Base-by-base conservation (phyloP, 2,888 invertebrate species). In the Plagodis dolabraria region DNA sequence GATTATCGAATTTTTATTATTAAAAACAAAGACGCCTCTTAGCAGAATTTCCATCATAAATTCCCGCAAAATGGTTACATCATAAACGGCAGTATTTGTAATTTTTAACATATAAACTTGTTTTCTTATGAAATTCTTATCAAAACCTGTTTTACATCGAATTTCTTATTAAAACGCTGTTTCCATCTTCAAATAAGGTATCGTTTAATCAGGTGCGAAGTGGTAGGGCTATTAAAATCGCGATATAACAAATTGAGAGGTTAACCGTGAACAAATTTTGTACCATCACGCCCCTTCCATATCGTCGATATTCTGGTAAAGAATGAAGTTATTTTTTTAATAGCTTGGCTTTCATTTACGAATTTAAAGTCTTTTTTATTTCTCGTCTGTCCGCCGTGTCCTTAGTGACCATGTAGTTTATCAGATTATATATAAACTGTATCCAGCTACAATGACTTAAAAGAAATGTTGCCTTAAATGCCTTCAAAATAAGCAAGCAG, bases 171-270 rank as follows among this genome's bases (percentile, higher is more conserved):
- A 51, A 47, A 47, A 43, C 2, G 6, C 36, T 12, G 42, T 34
- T 51, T 52, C 45, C 33, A 35, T 44, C 40, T 43, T 34, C 59
- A 54, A 55, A 60, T 55, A 60, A 48, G 55, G 52, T 60, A 56
- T 56, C 60, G 45, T 40, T n/a, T 45, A 55, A 56, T 60, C 55
- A 52, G 55, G 52, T 60, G 52, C 52, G 33, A 56, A 48, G 42
- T 12, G 33, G 48, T 52, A 35, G 36, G 47, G 55, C 60, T 43
- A 56, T 55, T 56, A 60, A 60, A 56, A 52, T 49, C 10, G 45
- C 52, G 52, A 50, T 50, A 56, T 56, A 48, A 52, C 52, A 40
- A 52, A 55, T 52, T 60, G 48, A 45, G 59, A 42, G 46, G 50
- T 42, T 42, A 50, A n/a, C 22, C 38, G 10, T 9, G 33, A 36